Conservation (phyloP, 1,140 invertebrate species). For the Forficula auricularia region DNA sequence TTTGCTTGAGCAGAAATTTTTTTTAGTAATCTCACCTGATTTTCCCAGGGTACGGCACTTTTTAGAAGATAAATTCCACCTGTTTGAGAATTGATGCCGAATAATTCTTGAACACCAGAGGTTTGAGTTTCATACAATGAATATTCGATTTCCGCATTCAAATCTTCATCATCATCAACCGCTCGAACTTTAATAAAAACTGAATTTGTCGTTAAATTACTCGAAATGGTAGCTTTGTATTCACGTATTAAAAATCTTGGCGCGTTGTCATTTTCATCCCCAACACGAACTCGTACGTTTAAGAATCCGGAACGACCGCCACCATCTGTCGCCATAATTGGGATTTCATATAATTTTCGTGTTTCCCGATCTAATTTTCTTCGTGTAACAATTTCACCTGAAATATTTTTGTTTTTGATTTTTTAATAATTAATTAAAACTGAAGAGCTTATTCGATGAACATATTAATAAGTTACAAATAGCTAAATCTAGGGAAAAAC, state of each 20-base stretch:
- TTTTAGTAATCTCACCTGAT: too few relatives aligned
- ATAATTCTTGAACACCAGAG: slow-evolving; percentile 36
- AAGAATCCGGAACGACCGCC: slow-evolving; percentile 66
- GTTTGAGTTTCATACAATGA: slow-evolving; percentile 47
- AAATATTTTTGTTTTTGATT: slow-evolving; percentile 12
- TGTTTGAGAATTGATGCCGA: slow-evolving; percentile 46
- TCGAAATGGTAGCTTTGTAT: slow-evolving; percentile 55
- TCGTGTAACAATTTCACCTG: slow-evolving; percentile 60
- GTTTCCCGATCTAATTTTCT: slow-evolving; percentile 62
- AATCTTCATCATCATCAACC: slow-evolving; percentile 48
- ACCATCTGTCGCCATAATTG: slow-evolving; percentile 68
- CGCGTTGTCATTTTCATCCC: slow-evolving; percentile 74
- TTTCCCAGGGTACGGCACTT: slow-evolving; percentile 36
- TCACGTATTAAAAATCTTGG: slow-evolving; percentile 63
- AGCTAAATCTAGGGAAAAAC: too few relatives aligned
- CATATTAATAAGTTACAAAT: too few relatives aligned
- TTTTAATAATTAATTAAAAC: slow-evolving; percentile 4
- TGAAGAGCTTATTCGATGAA: too few relatives aligned
- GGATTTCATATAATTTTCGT: slow-evolving; percentile 53
- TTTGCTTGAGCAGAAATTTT: too few relatives aligned
- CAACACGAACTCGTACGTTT: slow-evolving; percentile 55
- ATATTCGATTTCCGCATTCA: slow-evolving; percentile 50
- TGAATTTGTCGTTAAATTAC: slow-evolving; percentile 39
- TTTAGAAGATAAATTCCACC: slow-evolving; percentile 46
- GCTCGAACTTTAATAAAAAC: slow-evolving; percentile 51